Evolutionary conservation across 2,797 vertebrate genomes (phyloP), one percentile per base, ranked within the genome.

Genomic region (Echeneis naucrates): DNA sequence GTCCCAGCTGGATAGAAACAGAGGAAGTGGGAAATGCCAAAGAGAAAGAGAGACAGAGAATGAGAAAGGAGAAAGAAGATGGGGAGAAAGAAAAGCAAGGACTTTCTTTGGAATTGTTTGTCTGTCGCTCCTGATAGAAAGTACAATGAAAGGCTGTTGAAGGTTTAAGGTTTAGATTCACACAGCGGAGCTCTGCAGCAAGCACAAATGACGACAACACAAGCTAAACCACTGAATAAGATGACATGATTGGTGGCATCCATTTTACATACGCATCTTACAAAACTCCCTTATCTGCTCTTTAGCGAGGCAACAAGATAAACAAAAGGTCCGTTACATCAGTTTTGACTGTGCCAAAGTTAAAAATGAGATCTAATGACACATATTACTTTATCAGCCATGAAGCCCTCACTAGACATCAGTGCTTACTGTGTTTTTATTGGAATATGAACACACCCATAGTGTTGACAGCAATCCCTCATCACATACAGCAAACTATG

Each of bases 1-100:
- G 92, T 92, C 92, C 88, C 93, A 89, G 87, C 83, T 87, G 87
- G 83, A 87, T 77, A 65, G 82, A 75, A 77, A 77, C 76, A 11
- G 69, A 88, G 88, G 87, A 90, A 91, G 84, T 87, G 88, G 88
- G 86, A 93, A 91, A 88, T 78, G 86, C 76, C 87, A 77, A 64
- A 79, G 80, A 83, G 68, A 81, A 65, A 66, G 61, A 77, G 70
- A 87, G 76, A 85, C n/a, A 24, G 91, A 93, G 76, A 78, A 69
- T n/a, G 67, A 79, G 92, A 78, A 45, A 26, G 56, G 21, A 32
- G 13, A 54, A 45, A 77, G 64, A 56, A 57, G 1, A 33, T n/a
- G 19, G 38, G 45, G n/a, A 52, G 48, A 60, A 51, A 81, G 77
- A 79, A 71, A 79, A 72, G 37, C 26, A 51, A 62, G 75, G 63